These are phyloP conservation scores for Chaetorhynchus papuensis DNA, from an alignment of 2,113 vertebrate species.

Conservation along the genomic window DNA sequence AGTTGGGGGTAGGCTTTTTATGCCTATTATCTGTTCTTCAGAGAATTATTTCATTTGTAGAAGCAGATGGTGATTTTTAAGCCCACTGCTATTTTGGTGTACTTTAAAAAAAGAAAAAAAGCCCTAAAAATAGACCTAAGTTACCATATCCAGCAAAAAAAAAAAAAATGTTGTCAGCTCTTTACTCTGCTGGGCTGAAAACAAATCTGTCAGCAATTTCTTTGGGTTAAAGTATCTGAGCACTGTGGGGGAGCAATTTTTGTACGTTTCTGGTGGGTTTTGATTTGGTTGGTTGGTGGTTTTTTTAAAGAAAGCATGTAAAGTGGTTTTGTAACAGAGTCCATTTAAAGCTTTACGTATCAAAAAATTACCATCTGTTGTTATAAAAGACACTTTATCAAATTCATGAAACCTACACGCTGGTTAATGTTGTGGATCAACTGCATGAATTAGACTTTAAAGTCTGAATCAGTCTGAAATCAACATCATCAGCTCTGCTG, in stretches of 20 bases:
- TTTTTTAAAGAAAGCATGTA: slow-evolving; percentile 55
- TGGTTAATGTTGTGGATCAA: slow-evolving; percentile 16
- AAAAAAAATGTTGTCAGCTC: slow-evolving; percentile 66
- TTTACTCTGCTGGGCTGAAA: slow-evolving; percentile 60
- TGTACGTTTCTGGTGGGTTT: not conserved
- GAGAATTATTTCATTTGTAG: slow-evolving; percentile 26
- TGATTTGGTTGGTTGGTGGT: not conserved
- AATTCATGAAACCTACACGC: slow-evolving; percentile 34
- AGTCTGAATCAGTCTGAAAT: slow-evolving; percentile 20
- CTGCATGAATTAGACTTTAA: not conserved
- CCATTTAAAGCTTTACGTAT: slow-evolving; percentile 61
- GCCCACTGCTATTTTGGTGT: slow-evolving; percentile 71
- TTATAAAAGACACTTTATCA: slow-evolving; percentile 48
- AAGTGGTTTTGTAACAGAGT: slow-evolving; percentile 60
- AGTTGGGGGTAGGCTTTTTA: not conserved
- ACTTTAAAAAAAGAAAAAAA: slow-evolving; percentile 13
- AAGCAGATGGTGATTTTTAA: slow-evolving; percentile 76
- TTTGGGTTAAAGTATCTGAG: slow-evolving; percentile 68
- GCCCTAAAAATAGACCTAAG: slow-evolving; percentile 76
- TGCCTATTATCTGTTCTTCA: not conserved
- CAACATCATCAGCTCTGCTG: slow-evolving; percentile 20
- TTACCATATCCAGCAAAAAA: slow-evolving; percentile 75
- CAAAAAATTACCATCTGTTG: slow-evolving; percentile 62
- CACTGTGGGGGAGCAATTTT: not conserved
- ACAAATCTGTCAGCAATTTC: slow-evolving; percentile 77